Conservation (phyloP, 1,140 invertebrate species). For the Eriocheir sinensis region DNA sequence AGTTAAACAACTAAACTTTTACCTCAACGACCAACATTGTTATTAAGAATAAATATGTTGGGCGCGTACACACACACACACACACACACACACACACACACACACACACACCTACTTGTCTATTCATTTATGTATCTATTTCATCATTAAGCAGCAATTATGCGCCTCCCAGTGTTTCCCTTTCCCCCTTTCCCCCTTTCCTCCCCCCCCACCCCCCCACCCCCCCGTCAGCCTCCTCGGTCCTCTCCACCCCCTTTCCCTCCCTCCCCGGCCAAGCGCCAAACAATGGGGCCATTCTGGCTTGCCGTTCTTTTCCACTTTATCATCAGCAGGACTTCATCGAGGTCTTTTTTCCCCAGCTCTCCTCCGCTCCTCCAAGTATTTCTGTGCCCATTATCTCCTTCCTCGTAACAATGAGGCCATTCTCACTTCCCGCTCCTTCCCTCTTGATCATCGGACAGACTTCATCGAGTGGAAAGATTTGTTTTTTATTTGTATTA, state of each 20-base stretch:
- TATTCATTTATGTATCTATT: neutral
- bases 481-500: neutral
- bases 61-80: neutral
- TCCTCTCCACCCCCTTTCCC: neutral
- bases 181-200: neutral
- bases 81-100: neutral
- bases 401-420: neutral
- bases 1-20: constrained; percentile 16
- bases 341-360: neutral
- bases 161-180: neutral
- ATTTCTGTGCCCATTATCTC: constrained; percentile 15
- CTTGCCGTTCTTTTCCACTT: neutral
- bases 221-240: neutral
- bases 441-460: neutral
- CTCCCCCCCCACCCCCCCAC: neutral
- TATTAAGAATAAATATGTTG: neutral
- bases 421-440: neutral
- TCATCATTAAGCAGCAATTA: neutral
- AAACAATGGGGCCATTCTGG: constrained; percentile 2
- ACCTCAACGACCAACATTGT: neutral
- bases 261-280: neutral
- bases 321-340: neutral
- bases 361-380: neutral
- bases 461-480: neutral
- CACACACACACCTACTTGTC: neutral